These are phyloP conservation scores for Artibeus jamaicensis DNA, from an alignment of 2,797 vertebrate species.

Conservation along the genomic window DNA sequence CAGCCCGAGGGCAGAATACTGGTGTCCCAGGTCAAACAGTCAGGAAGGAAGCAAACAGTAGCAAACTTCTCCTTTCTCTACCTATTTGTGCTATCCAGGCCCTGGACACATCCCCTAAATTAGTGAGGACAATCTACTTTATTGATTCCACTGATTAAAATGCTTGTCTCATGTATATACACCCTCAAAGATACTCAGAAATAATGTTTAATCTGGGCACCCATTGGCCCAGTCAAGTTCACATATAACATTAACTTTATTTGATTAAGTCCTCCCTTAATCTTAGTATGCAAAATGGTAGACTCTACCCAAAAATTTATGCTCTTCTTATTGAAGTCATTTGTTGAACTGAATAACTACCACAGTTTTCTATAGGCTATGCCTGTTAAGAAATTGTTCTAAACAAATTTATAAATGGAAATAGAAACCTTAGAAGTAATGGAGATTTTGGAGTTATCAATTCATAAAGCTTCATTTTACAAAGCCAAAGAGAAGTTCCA, in stretches of 20 bases:
- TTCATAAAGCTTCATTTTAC: not conserved
- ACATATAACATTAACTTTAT: not conserved
- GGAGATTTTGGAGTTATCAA: not conserved
- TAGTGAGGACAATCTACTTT: not conserved
- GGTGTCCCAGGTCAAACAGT: not conserved
- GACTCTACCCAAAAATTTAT: not conserved
- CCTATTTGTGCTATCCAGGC: not conserved
- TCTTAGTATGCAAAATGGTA: not conserved
- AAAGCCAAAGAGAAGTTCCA: not conserved
- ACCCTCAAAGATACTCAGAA: not conserved
- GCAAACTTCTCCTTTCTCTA: not conserved
- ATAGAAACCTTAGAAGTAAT: not conserved
- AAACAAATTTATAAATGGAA: not conserved
- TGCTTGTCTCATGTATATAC: not conserved
- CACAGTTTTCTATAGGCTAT: not conserved
- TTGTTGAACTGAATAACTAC: not conserved
- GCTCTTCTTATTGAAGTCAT: not conserved
- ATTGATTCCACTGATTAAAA: not conserved
- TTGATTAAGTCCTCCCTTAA: not conserved
- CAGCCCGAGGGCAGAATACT: not conserved
- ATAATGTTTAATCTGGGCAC: not conserved
- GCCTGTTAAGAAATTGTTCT: not conserved
- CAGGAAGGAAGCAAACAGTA: not conserved
- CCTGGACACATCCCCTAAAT: not conserved
- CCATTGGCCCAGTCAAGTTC: not conserved